Evolutionary conservation across 2,797 vertebrate species (phyloP).

Genomic region (Gymnothorax javanicus): DNA sequence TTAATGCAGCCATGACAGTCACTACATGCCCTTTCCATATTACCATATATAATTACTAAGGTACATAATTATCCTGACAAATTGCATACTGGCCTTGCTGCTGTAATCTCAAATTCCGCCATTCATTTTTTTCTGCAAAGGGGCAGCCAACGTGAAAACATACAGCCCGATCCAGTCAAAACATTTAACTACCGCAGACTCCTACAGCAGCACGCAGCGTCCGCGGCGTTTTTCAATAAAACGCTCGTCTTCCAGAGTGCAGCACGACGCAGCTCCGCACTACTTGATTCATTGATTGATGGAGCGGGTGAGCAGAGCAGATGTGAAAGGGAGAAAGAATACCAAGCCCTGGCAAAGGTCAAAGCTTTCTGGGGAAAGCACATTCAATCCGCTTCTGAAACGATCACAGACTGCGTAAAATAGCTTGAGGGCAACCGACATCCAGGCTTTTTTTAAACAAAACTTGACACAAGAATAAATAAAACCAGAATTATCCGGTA

Average conservation of each 20-base stretch:
- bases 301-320: not conserved
- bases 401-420: not conserved
- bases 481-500: not conserved
- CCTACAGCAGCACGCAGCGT: not conserved
- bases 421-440: not conserved
- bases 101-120: not conserved
- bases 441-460: not conserved
- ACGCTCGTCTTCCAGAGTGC: not conserved
- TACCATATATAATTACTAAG: no score
- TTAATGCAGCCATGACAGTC: not conserved
- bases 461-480: not conserved
- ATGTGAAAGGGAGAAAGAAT: not conserved
- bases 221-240: not conserved
- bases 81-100: not conserved
- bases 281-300: not conserved
- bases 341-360: not conserved
- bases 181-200: not conserved
- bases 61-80: not conserved
- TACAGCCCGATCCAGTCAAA: not conserved
- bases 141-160: not conserved
- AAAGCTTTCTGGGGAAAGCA: not conserved
- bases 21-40: not conserved
- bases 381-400: not conserved
- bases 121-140: not conserved
- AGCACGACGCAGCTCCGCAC: not conserved